Evolutionary conservation across 1,140 invertebrate genomes (phyloP), one percentile per base, ranked within the genome.

Genomic region (Sipha flava): DNA sequence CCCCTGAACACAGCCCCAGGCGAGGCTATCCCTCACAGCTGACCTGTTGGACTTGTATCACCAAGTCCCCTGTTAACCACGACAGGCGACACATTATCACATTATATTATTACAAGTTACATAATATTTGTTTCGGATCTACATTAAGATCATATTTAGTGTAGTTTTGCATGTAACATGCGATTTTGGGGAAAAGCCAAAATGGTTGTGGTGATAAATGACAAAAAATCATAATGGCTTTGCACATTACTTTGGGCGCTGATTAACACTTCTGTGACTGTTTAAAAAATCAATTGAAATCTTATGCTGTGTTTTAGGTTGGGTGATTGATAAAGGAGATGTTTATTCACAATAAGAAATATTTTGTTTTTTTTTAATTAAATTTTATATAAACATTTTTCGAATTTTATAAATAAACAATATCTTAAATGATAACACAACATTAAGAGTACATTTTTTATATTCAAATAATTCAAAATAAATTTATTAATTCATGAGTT

Each of bases 21-120:
- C 80, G 73, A 80, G 80, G 80, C 72, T 43, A 77, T 49, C 29
- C 72, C 70, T 80, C 80, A 80, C 80, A 80, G 80, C 80, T 80
- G 45, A 80, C 72, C 80, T 80, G 80, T 80, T 80, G 80, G 80
- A 80, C 70, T 80, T 80, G 52, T 77, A 59, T 80, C 29, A 16
- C 10, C 45, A 80, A 80, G 80, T 80, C 80, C 80, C 80, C 72
- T 80, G 80, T 80, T 80, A 40, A 75, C 57, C 80, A 62, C 80
- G 49, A 80, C 80, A 80, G 80, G 80, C 72, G 80, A 80, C 72
- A 73, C 80, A 57, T 66, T 52, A 29, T n/a, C n/a, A n/a, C n/a
- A n/a, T n/a, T 43, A 66, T 66, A 79, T 79, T 79, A 62, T 77
- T 80, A 75, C 21, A 73, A 72, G 29, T 80, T 77, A 57, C 12